Base-by-base conservation (phyloP, 2,888 invertebrate genomes). In the Acleris literana region DNA sequence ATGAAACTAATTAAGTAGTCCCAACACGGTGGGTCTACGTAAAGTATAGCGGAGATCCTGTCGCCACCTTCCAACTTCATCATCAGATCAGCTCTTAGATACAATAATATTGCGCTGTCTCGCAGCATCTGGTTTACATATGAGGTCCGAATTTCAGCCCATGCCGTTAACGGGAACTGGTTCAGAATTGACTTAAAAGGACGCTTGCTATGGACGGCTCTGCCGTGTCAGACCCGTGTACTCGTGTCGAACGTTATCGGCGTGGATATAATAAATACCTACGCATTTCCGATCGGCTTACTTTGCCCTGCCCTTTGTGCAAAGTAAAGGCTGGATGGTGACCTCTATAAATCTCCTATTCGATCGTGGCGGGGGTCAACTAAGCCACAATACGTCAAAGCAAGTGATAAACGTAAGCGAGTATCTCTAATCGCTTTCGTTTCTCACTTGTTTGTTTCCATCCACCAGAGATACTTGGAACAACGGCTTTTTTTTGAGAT, bases 301-400 rank as follows among this genome's bases (percentile, higher is more conserved):
- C 76, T 73, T 74, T 71, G 71, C 73, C 70, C 68, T 69, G 71
- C 74, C 75, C 75, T 79, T 78, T 81, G 77, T 80, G 76, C 78
- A 80, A 79, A 81, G 82, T 83, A 82, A 62, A 66, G 62, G 65
- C 55, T 82, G 76, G 76, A 79, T 77, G 74, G 77, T 77, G 83
- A 85, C 87, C 87, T 76, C 84, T 76, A 87, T 88, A 88, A 88
- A 88, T 88, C 87, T 84, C 79, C 73, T 75, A 77, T 85, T 82
- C 80, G 80, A 80, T 79, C 73, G 73, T 74, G 75, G 71, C 75
- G 68, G 76, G 79, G 84, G 79, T 83, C 83, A 80, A 77, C 76
- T 74, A 74, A 80, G 78, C 77, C 79, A 77, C 77, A 75, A 74
- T 73, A 68, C 68, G 73, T 55, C 71, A 67, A 69, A 67, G 56